These are phyloP conservation scores for Pterostichus madidus DNA, from an alignment of 2,888 invertebrate genomes.

Conservation along the genomic window DNA sequence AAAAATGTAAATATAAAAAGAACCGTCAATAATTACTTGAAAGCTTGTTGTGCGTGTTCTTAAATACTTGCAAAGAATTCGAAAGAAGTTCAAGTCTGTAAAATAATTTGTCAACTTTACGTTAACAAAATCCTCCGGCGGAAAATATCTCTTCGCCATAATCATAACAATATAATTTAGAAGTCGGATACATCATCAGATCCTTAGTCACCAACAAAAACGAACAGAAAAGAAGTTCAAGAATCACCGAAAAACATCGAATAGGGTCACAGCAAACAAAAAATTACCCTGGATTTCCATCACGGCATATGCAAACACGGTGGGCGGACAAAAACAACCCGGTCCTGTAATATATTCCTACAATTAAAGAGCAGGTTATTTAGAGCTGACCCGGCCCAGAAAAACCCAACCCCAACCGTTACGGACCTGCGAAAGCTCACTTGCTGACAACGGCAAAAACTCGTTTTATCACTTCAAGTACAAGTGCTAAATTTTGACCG, in stretches of 20 bases:
- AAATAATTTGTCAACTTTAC: background rate
- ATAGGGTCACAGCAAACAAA: constrained; percentile 40
- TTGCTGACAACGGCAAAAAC: constrained; percentile 47
- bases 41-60: too few species aligned
- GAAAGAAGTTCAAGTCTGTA: constrained; percentile 3
- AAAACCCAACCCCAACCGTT: constrained; percentile 36
- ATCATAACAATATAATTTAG: constrained; percentile 45
- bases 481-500: constrained; percentile 53
- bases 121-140: background rate
- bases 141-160: background rate
- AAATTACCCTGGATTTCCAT: constrained; percentile 26
- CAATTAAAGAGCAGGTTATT: constrained; percentile 57
- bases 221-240: constrained; percentile 20
- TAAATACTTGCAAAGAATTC: background rate
- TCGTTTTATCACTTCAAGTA: constrained; percentile 35
- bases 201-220: constrained; percentile 25
- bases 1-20: too few species aligned
- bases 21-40: too few species aligned
- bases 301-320: constrained; percentile 50
- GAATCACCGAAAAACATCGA: constrained; percentile 45
- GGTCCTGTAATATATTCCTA: constrained; percentile 53
- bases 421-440: constrained; percentile 45
- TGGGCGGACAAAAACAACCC: constrained; percentile 39
- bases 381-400: constrained; percentile 50
- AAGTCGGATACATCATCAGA: constrained; percentile 34